Evolutionary conservation across 2,888 invertebrate species (phyloP).

Genomic region (Tillus elongatus): DNA sequence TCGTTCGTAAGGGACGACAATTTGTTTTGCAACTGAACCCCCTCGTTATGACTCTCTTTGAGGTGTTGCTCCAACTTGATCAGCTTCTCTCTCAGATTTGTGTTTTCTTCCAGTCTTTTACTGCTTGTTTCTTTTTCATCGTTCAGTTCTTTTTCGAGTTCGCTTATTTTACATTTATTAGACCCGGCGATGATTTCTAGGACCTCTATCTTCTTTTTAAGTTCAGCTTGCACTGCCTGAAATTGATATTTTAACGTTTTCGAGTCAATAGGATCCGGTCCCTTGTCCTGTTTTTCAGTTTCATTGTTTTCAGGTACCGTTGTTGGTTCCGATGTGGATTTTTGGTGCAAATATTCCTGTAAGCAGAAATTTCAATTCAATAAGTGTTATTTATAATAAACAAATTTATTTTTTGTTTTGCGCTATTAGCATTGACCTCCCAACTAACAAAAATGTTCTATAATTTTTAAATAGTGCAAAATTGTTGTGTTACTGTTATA

Average conservation of each 20-base stretch:
- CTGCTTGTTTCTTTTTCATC: slow-evolving; percentile 30
- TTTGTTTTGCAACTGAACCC: too few species aligned
- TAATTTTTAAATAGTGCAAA: too few species aligned
- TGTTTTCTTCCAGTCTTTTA: slow-evolving; percentile 28
- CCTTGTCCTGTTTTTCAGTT: slow-evolving; percentile 10
- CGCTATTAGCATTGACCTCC: too few species aligned
- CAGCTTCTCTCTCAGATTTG: slow-evolving; percentile 31
- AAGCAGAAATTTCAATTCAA: too few species aligned
- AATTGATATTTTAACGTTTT: slow-evolving; percentile 40
- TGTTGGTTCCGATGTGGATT: slow-evolving; percentile 1
- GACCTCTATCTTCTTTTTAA: slow-evolving; percentile 35
- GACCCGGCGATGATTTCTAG: slow-evolving; percentile 31
- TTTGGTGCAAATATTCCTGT: too few species aligned
- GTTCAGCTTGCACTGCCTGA: slow-evolving; percentile 36
- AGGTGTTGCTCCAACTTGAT: slow-evolving; percentile 38
- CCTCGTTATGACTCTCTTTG: slow-evolving; percentile 45
- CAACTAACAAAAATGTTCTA: too few species aligned
- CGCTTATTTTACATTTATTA: slow-evolving; percentile 30
- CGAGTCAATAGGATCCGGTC: slow-evolving; percentile 30
- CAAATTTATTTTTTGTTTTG: too few species aligned
- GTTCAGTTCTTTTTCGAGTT: slow-evolving; percentile 28
- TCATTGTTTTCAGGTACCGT: slow-evolving; percentile 11
- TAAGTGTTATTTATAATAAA: too few species aligned
- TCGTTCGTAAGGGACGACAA: too few species aligned
- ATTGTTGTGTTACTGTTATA: too few species aligned